Evolutionary conservation across 2,888 invertebrate genomes (phyloP).

Genomic region (Epistrophe grossulariae): DNA sequence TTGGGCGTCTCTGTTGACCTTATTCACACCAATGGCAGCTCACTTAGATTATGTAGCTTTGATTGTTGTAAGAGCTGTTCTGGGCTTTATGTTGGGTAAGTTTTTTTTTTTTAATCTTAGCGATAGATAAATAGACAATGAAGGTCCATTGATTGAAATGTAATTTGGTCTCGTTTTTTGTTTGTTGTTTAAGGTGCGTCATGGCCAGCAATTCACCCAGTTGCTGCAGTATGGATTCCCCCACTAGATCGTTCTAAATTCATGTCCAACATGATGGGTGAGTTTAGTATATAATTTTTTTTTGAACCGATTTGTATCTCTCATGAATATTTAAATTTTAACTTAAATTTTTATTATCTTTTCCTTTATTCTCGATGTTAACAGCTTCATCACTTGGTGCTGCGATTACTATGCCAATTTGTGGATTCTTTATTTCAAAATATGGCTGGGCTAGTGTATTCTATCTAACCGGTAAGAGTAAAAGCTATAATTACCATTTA

Average conservation of each 20-base stretch:
- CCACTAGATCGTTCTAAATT: conserved; percentile 96
- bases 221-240: conserved; percentile 97
- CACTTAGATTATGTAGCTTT: conserved; percentile 88
- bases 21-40: conserved; percentile 92
- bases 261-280: conserved; percentile 96
- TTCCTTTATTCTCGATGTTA: conserved; percentile 47
- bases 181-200: conserved; percentile 91
- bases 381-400: conserved; percentile 95
- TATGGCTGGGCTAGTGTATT: conserved; percentile 96
- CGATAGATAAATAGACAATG: neutral
- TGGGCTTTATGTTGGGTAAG: conserved; percentile 89
- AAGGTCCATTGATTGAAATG: conserved; percentile 5
- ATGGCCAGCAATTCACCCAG: conserved; percentile 96
- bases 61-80: conserved; percentile 89
- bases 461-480: conserved; percentile 90
- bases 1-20: conserved; percentile 91
- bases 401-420: conserved; percentile 94
- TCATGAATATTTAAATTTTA: conserved; percentile 20
- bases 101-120: neutral
- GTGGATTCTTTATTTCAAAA: conserved; percentile 91
- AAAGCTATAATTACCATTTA: neutral
- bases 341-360: neutral
- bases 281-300: conserved; percentile 75
- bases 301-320: neutral
- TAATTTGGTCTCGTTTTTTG: conserved; percentile 78